Percentiles rank a stretch among this genome's conserved stretches.
These are phyloP conservation scores for Dasypogon diadema DNA, from an alignment of 2,888 invertebrate genomes.

Conservation along the genomic window DNA sequence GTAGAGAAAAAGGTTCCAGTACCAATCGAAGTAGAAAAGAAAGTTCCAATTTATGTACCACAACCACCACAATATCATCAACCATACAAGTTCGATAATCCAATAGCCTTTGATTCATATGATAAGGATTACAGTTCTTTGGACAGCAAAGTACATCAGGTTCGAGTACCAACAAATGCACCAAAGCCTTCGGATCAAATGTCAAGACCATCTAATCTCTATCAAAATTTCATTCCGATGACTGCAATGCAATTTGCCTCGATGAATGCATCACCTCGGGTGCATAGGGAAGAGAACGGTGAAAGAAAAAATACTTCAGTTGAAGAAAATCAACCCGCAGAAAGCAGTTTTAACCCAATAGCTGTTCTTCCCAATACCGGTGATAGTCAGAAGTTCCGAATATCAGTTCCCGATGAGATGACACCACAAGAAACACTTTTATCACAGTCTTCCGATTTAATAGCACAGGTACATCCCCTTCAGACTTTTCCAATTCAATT, in stretches of 20 bases:
- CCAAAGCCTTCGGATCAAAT: neutral
- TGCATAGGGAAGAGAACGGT: neutral
- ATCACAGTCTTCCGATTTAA: slow-evolving; percentile 32
- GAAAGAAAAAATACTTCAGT: neutral
- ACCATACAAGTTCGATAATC: slow-evolving; percentile 68
- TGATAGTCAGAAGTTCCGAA: slow-evolving; percentile 17
- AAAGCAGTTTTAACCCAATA: slow-evolving; percentile 36
- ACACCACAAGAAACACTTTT: slow-evolving; percentile 51
- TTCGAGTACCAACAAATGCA: slow-evolving; percentile 38
- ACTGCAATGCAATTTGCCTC: neutral
- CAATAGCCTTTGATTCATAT: slow-evolving; percentile 1
- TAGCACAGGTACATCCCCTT: slow-evolving; percentile 28
- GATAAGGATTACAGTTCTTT: slow-evolving; percentile 57
- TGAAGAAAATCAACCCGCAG: slow-evolving; percentile 2
- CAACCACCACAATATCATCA: slow-evolving; percentile 63
- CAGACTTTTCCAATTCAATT: slow-evolving; percentile 62
- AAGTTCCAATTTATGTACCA: slow-evolving; percentile 65
- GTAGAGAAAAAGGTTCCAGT: slow-evolving; percentile 63
- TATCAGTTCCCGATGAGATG: slow-evolving; percentile 47
- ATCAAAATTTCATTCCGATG: slow-evolving; percentile 7
- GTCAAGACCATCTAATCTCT: neutral
- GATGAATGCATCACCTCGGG: neutral
- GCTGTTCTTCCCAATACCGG: neutral
- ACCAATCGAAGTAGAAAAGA: slow-evolving; percentile 59
- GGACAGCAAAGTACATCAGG: slow-evolving; percentile 54